phyloP scores from a whole-genome alignment of 2,888 invertebrate genomes.

The Cheiracanthium punctorium region DNA sequence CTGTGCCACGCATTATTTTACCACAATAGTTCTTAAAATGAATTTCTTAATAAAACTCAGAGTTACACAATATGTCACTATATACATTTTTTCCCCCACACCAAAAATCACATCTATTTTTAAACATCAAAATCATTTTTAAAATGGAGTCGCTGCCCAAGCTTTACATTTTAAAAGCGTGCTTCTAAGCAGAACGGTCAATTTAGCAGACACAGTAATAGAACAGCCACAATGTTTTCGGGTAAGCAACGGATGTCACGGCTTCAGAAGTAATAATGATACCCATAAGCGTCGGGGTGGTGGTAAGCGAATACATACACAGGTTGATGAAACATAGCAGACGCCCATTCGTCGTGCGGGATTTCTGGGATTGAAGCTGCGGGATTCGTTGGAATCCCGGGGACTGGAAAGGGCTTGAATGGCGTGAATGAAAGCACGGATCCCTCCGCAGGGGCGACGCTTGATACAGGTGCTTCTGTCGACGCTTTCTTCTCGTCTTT shows the following conservation, averaged over 20 bases:
- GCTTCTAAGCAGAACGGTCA: not conserved
- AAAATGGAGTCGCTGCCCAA: no score
- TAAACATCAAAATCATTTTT: no score
- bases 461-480: not conserved
- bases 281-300: conserved; percentile 66
- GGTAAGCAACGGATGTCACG: not conserved
- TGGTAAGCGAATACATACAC: conserved; percentile 67
- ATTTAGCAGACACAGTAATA: conserved; percentile 42
- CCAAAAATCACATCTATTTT: no score
- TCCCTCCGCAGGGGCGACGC: not conserved
- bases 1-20: no score
- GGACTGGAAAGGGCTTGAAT: conserved; percentile 32
- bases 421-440: conserved; percentile 4
- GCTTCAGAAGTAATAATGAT: conserved; percentile 59
- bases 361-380: not conserved
- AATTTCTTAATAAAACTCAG: no score
- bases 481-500: not conserved
- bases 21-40: no score
- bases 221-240: conserved; percentile 41
- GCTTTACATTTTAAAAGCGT: no score
- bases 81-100: no score
- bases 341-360: conserved; percentile 33
- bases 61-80: no score
- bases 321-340: conserved; percentile 60
- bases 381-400: not conserved